A percentile compares a stretch with the other conserved stretches of the same genome.
phyloP scores from a whole-genome alignment of 2,113 vertebrate species.

The Calyptommatus sinebrachiatus region DNA sequence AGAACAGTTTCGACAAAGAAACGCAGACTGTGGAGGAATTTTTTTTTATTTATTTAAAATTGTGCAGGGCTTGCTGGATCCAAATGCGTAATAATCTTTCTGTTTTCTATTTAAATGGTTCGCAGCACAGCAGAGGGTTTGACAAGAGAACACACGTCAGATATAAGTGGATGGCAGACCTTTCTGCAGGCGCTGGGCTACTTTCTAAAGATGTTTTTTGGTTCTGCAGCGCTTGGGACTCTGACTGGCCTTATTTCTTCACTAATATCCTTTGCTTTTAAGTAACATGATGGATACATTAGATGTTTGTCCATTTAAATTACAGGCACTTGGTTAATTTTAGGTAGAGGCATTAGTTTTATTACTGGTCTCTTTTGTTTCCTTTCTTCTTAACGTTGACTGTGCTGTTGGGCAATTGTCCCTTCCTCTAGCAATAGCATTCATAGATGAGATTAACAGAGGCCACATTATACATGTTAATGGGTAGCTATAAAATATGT shows the following conservation, averaged over 20 bases:
- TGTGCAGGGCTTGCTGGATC: constrained; percentile 39
- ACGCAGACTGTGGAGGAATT: background rate
- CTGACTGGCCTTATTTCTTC: constrained; percentile 97
- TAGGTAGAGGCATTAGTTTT: constrained; percentile 17
- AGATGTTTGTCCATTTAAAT: background rate
- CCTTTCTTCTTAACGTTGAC: constrained; percentile 25
- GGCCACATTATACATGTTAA: constrained; percentile 20
- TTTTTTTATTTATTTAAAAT: background rate
- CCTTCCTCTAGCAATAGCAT: constrained; percentile 37
- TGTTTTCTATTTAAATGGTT: constrained; percentile 44
- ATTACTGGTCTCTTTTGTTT: constrained; percentile 7
- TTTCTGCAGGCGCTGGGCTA: constrained; percentile 92
- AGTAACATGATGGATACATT: background rate
- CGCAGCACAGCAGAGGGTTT: constrained; percentile 95
- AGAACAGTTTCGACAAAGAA: constrained; percentile 53
- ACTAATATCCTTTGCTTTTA: constrained; percentile 85
- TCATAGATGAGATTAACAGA: constrained; percentile 36
- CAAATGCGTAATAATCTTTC: constrained; percentile 39
- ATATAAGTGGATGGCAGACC: constrained; percentile 91
- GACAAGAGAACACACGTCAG: constrained; percentile 83
- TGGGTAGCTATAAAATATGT: constrained; percentile 34
- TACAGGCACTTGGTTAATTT: background rate
- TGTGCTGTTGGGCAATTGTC: constrained; percentile 8
- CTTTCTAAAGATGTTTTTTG: constrained; percentile 98
- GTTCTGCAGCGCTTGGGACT: constrained; percentile 93